These are phyloP conservation scores for Macquaria ambigua DNA, from an alignment of 2,113 vertebrate genomes.

Conservation along the genomic window DNA sequence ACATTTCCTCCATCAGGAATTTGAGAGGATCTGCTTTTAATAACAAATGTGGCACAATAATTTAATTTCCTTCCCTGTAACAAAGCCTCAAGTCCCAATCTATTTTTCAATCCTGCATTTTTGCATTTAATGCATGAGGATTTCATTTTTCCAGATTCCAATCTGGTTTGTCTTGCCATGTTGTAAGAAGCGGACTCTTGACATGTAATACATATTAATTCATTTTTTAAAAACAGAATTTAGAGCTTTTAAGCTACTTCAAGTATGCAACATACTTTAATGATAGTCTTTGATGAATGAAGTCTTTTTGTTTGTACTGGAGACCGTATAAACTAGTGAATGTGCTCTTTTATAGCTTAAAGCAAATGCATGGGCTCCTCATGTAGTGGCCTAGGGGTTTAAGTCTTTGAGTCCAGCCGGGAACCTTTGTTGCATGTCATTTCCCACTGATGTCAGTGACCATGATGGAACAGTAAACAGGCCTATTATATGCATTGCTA, in stretches of 20 bases:
- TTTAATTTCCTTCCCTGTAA: slow-evolving; percentile 30
- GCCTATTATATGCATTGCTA: neutral
- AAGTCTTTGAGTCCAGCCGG: neutral
- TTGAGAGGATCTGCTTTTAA: slow-evolving; percentile 9
- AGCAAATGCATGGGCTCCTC: neutral
- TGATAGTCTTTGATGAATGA: neutral
- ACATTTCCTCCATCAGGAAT: neutral
- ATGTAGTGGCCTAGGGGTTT: neutral
- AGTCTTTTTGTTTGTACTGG: neutral
- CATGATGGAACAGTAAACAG: too few relatives aligned
- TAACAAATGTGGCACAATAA: slow-evolving; percentile 14
- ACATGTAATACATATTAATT: neutral
- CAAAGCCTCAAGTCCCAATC: neutral
- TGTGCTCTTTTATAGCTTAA: neutral
- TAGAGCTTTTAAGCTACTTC: neutral
- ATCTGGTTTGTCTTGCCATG: neutral
- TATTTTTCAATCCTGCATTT: neutral
- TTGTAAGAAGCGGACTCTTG: neutral
- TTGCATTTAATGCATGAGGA: neutral
- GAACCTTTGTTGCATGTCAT: too few relatives aligned
- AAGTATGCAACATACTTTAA: neutral
- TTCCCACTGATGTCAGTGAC: too few relatives aligned
- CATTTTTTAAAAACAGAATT: neutral
- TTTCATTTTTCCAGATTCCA: slow-evolving; percentile 3
- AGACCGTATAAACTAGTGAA: neutral